A percentile compares a stretch with the other conserved stretches of the same genome.
These are phyloP conservation scores for Pygocentrus nattereri DNA, from an alignment of 2,797 vertebrate species.

Conservation along the genomic window DNA sequence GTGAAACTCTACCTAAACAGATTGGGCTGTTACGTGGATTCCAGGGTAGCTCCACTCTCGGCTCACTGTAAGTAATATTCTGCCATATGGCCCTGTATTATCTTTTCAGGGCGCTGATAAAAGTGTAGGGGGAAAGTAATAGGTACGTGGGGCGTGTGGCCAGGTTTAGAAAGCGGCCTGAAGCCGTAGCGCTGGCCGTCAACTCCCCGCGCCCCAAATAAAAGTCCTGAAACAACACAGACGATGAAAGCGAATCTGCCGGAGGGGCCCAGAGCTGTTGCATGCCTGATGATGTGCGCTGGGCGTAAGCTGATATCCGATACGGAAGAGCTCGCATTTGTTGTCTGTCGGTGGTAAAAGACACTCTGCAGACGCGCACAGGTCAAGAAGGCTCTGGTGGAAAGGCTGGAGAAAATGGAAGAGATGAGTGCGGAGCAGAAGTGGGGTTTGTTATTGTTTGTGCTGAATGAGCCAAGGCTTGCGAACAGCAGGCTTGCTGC, in stretches of 20 bases:
- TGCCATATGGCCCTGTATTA: conserved; percentile 52
- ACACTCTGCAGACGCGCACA: conserved; percentile 3
- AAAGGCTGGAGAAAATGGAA: conserved; percentile 21
- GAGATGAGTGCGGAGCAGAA: conserved; percentile 34
- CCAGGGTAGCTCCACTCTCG: conserved; percentile 21
- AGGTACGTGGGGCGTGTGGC: conserved; percentile 42
- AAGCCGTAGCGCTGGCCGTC: conserved; percentile 33
- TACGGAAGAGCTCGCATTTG: conserved; percentile 44
- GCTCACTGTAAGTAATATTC: conserved; percentile 54
- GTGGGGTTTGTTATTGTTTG: conserved; percentile 74
- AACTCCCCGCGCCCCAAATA: conserved; percentile 13
- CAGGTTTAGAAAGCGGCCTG: conserved; percentile 45
- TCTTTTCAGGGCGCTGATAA: conserved; percentile 29
- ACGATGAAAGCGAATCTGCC: conserved; percentile 41
- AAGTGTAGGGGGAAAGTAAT: conserved; percentile 43
- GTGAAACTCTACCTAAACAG: conserved; percentile 41
- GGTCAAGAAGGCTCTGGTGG: not conserved
- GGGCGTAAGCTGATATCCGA: conserved; percentile 44
- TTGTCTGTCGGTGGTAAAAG: conserved; percentile 47
- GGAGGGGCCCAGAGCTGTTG: conserved; percentile 16
- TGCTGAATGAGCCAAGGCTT: conserved; percentile 66
- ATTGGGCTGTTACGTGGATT: conserved; percentile 23
- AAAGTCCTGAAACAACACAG: conserved; percentile 30
- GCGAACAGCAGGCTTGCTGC: conserved; percentile 75
- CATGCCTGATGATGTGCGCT: conserved; percentile 49